Conservation (phyloP, 2,888 invertebrate species). For the Hemithea aestivaria region DNA sequence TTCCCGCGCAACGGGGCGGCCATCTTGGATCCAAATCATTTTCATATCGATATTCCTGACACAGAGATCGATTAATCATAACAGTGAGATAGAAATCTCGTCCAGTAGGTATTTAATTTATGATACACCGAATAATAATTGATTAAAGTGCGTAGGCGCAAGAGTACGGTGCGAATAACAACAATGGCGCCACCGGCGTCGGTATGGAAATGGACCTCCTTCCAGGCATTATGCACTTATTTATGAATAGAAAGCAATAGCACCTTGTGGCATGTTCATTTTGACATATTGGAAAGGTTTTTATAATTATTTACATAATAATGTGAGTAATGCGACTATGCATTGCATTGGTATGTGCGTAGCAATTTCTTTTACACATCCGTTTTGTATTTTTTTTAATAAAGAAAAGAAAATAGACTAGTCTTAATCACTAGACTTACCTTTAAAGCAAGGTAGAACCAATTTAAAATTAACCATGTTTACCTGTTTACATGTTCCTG, state of each 20-base stretch:
- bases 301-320: slow-evolving; percentile 1
- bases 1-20: slow-evolving; percentile 64
- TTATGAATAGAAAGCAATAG: slow-evolving; percentile 41
- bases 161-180: slow-evolving; percentile 56
- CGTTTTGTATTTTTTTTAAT: too few species aligned
- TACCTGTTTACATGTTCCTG: too few species aligned
- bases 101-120: slow-evolving; percentile 72
- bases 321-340: not conserved
- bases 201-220: slow-evolving; percentile 47
- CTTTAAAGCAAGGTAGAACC: too few species aligned
- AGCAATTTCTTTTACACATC: too few species aligned
- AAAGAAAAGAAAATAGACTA: too few species aligned
- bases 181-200: slow-evolving; percentile 67
- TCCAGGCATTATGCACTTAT: slow-evolving; percentile 35
- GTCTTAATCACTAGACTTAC: too few species aligned
- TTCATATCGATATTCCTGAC: slow-evolving; percentile 57
- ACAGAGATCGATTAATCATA: slow-evolving; percentile 69
- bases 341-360: too few species aligned
- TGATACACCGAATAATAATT: slow-evolving; percentile 62
- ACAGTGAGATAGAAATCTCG: slow-evolving; percentile 66
- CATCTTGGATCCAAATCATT: slow-evolving; percentile 62
- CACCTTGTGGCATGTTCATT: slow-evolving; percentile 30
- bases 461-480: too few species aligned
- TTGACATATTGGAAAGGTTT: slow-evolving; percentile 18
- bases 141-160: slow-evolving; percentile 70